Evolutionary conservation across 1,140 invertebrate genomes (phyloP), one percentile per base, ranked within the genome.

Genomic region (Homalodisca vitripennis): DNA sequence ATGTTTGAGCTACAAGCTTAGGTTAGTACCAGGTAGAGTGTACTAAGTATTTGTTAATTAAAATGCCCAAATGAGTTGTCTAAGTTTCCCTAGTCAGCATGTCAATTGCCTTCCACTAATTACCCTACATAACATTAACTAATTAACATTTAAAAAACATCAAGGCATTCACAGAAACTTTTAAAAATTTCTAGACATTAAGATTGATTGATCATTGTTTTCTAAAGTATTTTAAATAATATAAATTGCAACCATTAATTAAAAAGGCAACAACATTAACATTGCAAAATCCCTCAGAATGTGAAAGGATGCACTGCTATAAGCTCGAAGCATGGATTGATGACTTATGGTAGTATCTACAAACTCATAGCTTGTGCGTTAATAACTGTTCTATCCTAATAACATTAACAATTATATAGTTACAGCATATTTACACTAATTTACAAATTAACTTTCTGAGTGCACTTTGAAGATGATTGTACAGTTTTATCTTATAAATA

Each of bases 61-160:
- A n/a, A n/a, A n/a, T n/a, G n/a, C n/a, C n/a, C n/a, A n/a, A n/a
- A n/a, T n/a, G n/a, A n/a, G n/a, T n/a, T n/a, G n/a, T n/a, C n/a
- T n/a, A n/a, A n/a, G n/a, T n/a, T n/a, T n/a, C n/a, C n/a, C n/a
- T n/a, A n/a, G n/a, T n/a, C n/a, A n/a, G n/a, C n/a, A n/a, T n/a
- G n/a, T n/a, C n/a, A n/a, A n/a, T n/a, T n/a, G n/a, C n/a, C n/a
- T n/a, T n/a, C n/a, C n/a, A n/a, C n/a, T n/a, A n/a, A n/a, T n/a
- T n/a, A n/a, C n/a, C n/a, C n/a, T n/a, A n/a, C n/a, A n/a, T n/a
- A n/a, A n/a, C n/a, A n/a, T n/a, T n/a, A n/a, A n/a, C n/a, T n/a
- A n/a, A n/a, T n/a, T n/a, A 60, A 60, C 26, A 12, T 60, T 27
- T 60, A 60, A 22, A 60, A 60, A 60, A 60, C 55, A 60, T n/a